A percentile compares a stretch with the other conserved stretches of the same genome.
Conservation (phyloP, 2,888 invertebrate genomes). For the Congeria kusceri region DNA sequence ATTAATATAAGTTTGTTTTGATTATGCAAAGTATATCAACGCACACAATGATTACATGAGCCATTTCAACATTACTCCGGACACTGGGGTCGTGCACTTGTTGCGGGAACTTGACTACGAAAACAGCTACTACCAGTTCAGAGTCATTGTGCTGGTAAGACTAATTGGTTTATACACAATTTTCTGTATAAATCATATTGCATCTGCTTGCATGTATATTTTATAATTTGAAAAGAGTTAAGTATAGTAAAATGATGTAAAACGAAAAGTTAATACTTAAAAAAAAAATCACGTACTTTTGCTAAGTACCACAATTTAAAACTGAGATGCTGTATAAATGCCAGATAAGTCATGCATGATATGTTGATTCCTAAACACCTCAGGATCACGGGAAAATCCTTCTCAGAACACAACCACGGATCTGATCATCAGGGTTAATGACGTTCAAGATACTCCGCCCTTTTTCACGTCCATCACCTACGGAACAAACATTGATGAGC, state of each 20-base stretch:
- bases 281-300: no score
- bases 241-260: no score
- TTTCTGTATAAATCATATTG: no score
- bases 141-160: slow-evolving; percentile 33
- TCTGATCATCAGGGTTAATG: slow-evolving; percentile 42
- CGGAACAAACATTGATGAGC: slow-evolving; percentile 33
- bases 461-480: slow-evolving; percentile 53
- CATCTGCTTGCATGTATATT: no score
- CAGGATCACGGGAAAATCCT: slow-evolving; percentile 39
- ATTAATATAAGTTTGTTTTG: no score
- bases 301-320: no score
- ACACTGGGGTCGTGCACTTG: slow-evolving; percentile 19
- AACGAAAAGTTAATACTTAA: no score
- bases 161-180: no score
- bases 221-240: no score
- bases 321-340: no score
- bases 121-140: slow-evolving; percentile 51
- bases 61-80: slow-evolving; percentile 33
- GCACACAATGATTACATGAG: slow-evolving; percentile 26
- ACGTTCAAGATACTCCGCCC: slow-evolving; percentile 54
- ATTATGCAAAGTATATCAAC: not conserved
- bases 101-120: slow-evolving; percentile 40
- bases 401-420: slow-evolving; percentile 89
- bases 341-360: no score
- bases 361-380: no score